Conservation (phyloP, 2,888 invertebrate species). For the Stenodera caucasica region DNA sequence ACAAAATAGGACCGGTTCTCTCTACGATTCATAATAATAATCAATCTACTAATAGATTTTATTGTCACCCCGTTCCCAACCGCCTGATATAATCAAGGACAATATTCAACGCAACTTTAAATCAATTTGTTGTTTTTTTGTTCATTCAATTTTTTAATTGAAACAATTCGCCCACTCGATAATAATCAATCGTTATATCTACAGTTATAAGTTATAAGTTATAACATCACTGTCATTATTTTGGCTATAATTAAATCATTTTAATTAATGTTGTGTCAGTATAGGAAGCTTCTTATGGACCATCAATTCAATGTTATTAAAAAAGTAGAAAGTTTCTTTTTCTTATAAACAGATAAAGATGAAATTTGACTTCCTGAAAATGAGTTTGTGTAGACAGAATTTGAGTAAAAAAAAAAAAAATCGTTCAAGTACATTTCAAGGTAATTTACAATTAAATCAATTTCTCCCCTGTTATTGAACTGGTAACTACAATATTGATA, state of each 20-base stretch:
- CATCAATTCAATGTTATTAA: neutral
- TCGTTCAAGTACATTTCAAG: slow-evolving; percentile 14
- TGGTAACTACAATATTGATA: slow-evolving; percentile 20
- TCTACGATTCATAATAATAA: slow-evolving; percentile 40
- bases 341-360: neutral
- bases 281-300: neutral
- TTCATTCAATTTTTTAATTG: slow-evolving; percentile 2
- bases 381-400: neutral
- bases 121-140: neutral
- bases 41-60: slow-evolving; percentile 30
- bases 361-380: neutral
- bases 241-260: neutral
- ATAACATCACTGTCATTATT: neutral
- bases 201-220: neutral
- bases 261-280: neutral
- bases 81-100: slow-evolving; percentile 6
- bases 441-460: slow-evolving; percentile 19
- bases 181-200: slow-evolving; percentile 7
- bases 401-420: neutral
- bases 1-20: slow-evolving; percentile 40
- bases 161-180: neutral
- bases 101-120: slow-evolving; percentile 12
- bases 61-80: slow-evolving; percentile 15
- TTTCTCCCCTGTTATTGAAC: slow-evolving; percentile 21
- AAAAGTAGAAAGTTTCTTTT: slow-evolving; percentile 10